Base-by-base conservation (phyloP, 2,113 vertebrate species). In the Ascaphus truei region DNA sequence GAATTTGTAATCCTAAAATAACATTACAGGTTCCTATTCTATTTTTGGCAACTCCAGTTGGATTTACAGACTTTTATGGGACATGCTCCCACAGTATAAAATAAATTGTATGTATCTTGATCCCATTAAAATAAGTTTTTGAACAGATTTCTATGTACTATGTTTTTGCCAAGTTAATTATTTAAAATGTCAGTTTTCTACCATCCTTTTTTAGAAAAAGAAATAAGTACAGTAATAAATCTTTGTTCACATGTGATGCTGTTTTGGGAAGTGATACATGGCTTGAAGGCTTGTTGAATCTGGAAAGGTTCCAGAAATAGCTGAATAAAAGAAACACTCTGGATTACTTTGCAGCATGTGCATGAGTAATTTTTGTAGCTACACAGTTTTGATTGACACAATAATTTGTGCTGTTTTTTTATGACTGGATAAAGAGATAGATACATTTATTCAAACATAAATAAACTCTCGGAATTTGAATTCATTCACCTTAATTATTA, bases 121-220 rank as follows among this genome's bases (percentile, higher is more conserved):
- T 71, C 67, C 45, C 67, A 71, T 71, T 71, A 71, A 71, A 71
- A 61, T 61, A 61, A 71, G 57, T 71, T 71, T n/a, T 61, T 41
- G 47, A 52, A 27, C 56, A 61, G 57, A 71, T 71, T 61, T 71
- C 57, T 71, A 29, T 52, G 56, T 60, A 71, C 45, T 26, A 12
- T 25, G n/a, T 20, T 8, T 52, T 57, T 71, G 67, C 67, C 67
- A 71, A 71, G 67, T 71, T 71, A 43, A 61, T 71, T 71, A 71
- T 71, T 71, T 61, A 52, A 61, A 71, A 71, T 61, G 56, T 71
- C 67, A 71, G 45, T 16, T 69, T 52, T 60, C 34, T 52, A 61
- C 56, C 45, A 36, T 51, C 45, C 43, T 61, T 57, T 60, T 20
- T 65, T 39, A 71, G 33, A 61, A 71, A 71, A 71, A 52, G 67